These are phyloP conservation scores for Volucella inflata DNA, from an alignment of 2,888 invertebrate genomes.

Conservation along the genomic window DNA sequence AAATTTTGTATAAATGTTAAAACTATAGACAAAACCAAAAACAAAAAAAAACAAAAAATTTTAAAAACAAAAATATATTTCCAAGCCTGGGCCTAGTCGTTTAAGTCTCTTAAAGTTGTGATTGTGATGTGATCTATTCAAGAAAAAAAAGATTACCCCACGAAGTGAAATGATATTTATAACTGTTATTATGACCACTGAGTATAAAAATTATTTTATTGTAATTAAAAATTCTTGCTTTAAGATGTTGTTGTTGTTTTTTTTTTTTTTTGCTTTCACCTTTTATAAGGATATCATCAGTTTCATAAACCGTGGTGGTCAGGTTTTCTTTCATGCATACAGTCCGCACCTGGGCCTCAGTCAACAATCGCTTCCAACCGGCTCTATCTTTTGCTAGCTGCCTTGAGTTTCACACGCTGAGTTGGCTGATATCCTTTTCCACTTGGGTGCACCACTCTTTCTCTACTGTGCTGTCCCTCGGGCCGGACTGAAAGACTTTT, in stretches of 20 bases:
- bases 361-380: no score
- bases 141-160: conserved; percentile 47
- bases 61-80: conserved; percentile 13
- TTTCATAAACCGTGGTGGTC: no score
- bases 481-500: no score
- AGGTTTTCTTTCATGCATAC: no score
- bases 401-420: no score
- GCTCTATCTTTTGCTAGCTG: no score
- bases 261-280: background rate
- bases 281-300: no score
- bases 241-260: conserved; percentile 8
- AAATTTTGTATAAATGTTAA: conserved; percentile 46
- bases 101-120: conserved; percentile 73
- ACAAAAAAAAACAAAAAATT: conserved; percentile 2
- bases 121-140: conserved; percentile 70
- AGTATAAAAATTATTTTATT: conserved; percentile 48
- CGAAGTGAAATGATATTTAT: conserved; percentile 68
- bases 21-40: background rate
- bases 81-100: conserved; percentile 36
- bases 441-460: no score
- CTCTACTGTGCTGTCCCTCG: no score
- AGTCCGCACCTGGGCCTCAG: no score
- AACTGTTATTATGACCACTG: conserved; percentile 38
- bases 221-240: conserved; percentile 49
- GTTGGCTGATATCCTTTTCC: no score